Conservation (phyloP, 2,888 invertebrate genomes). For the Luperina nickerlii region DNA sequence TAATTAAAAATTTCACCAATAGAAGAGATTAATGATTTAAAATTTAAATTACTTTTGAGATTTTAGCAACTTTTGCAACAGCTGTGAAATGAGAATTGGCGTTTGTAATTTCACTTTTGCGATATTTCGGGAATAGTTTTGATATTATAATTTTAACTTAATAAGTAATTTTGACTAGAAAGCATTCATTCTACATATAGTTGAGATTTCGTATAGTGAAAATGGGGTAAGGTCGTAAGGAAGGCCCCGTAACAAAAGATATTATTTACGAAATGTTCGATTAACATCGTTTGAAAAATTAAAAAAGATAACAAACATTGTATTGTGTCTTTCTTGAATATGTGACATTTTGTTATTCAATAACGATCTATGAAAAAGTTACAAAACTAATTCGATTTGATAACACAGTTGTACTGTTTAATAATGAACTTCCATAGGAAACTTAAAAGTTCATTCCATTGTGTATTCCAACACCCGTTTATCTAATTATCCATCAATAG, state of each 20-base stretch:
- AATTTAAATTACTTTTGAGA: neutral
- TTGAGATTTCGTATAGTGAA: slow-evolving; percentile 5
- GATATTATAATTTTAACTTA: neutral
- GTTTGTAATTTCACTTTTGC: neutral
- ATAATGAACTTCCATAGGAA: neutral
- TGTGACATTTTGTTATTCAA: slow-evolving; percentile 7
- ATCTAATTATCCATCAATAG: slow-evolving; percentile 14
- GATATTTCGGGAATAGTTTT: too few species aligned
- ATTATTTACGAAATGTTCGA: slow-evolving; percentile 13
- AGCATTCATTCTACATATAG: neutral
- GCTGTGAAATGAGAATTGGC: neutral
- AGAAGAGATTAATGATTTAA: neutral
- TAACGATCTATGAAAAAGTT: neutral
- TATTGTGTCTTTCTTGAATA: neutral
- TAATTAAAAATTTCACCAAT: neutral
- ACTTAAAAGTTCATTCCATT: neutral
- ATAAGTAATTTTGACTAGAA: neutral
- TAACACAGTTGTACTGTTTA: neutral
- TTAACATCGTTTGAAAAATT: neutral
- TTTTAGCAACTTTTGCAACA: neutral
- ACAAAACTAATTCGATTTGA: neutral
- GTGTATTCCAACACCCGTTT: neutral
- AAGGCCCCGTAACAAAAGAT: neutral
- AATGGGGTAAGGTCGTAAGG: neutral
- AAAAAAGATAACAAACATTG: neutral